Conservation (phyloP, 2,797 vertebrate species). For the Squalus acanthias region DNA sequence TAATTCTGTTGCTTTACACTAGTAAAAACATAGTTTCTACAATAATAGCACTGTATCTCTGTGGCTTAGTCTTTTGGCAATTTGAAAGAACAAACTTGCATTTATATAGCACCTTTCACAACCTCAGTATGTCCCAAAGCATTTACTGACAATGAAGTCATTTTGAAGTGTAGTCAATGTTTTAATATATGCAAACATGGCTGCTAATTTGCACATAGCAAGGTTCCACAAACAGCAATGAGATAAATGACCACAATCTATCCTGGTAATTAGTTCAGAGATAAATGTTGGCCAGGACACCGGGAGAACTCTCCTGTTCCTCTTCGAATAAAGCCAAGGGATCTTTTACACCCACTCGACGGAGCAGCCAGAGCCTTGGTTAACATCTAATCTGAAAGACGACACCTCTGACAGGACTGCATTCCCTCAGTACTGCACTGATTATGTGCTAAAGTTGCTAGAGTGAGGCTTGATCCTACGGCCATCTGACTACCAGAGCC, state of each 20-base stretch:
- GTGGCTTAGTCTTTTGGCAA: not conserved
- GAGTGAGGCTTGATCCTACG: not conserved
- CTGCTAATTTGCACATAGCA: not conserved
- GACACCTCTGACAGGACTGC: not conserved
- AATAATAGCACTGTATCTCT: not conserved
- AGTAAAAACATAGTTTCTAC: not conserved
- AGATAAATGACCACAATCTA: not conserved
- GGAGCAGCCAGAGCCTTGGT: not conserved
- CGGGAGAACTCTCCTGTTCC: not conserved
- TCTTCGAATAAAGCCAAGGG: not conserved
- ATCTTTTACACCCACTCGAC: not conserved
- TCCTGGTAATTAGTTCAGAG: not conserved
- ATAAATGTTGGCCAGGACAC: not conserved
- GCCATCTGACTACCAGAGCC: not conserved
- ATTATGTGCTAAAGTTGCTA: too few species aligned
- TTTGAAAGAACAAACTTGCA: not conserved
- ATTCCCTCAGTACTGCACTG: not conserved
- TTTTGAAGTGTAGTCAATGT: not conserved
- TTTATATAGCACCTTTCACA: not conserved
- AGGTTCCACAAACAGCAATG: not conserved
- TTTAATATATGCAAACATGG: not conserved
- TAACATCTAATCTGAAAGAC: not conserved
- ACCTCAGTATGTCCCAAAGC: not conserved
- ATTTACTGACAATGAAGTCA: not conserved
- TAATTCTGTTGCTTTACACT: not conserved